phyloP scores from a whole-genome alignment of 2,797 vertebrate genomes.

The Danio jaintianensis region DNA sequence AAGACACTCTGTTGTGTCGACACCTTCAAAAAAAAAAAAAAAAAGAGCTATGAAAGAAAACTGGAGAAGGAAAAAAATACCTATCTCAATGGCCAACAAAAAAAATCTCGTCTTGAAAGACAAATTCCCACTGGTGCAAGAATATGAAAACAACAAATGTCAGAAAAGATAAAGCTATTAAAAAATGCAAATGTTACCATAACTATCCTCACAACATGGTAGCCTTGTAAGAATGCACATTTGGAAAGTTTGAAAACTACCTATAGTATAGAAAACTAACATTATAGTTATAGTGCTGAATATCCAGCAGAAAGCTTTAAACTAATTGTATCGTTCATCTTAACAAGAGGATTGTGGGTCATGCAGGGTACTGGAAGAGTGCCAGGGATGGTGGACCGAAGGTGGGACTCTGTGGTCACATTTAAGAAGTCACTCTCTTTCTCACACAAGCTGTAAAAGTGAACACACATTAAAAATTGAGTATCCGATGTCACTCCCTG shows the following conservation, averaged over 20 bases:
- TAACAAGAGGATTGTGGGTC: neutral
- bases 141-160: neutral
- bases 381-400: neutral
- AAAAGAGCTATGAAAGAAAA: constrained; percentile 30
- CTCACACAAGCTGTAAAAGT: constrained; percentile 13
- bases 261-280: no score
- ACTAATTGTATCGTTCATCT: constrained; percentile 4
- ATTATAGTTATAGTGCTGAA: neutral
- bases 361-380: neutral
- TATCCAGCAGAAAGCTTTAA: neutral
- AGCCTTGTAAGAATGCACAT: neutral
- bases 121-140: neutral
- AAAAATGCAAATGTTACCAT: neutral
- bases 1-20: constrained; percentile 35
- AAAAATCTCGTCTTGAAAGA: constrained; percentile 12
- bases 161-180: no score
- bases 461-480: constrained; percentile 34
- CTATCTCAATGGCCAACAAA: constrained; percentile 20
- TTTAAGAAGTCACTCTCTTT: neutral
- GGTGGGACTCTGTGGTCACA: neutral
- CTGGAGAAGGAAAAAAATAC: constrained; percentile 18
- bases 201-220: neutral
- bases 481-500: constrained; percentile 22
- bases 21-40: constrained; percentile 23
- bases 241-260: neutral